Conservation (phyloP, 1,140 invertebrate species). For the Drosophila subobscura region DNA sequence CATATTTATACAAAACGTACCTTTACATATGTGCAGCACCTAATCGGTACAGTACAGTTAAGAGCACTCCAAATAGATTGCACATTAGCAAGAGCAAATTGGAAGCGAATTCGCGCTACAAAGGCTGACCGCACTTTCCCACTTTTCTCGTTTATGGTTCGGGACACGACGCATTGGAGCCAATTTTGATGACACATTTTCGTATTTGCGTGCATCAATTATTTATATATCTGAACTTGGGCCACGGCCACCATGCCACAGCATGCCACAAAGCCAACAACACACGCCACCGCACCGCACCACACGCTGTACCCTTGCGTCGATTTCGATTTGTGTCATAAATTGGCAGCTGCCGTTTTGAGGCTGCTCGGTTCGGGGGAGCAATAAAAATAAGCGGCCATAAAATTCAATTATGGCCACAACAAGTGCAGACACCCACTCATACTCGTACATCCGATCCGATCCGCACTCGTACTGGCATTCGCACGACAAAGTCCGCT, state of each 20-base stretch:
- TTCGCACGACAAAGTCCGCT: constrained; percentile 31
- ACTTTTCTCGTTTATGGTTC: constrained; percentile 32
- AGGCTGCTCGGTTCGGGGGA: constrained; percentile 19
- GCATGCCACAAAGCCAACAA: background rate
- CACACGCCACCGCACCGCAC: constrained; percentile 2
- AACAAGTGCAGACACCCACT: constrained; percentile 68
- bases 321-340: constrained; percentile 74
- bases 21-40: no score
- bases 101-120: constrained; percentile 35
- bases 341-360: constrained; percentile 66
- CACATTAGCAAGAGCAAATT: background rate
- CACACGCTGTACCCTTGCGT: constrained; percentile 1
- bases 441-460: constrained; percentile 16
- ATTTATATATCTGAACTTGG: constrained; percentile 46
- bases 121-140: constrained; percentile 38
- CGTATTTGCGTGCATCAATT: constrained; percentile 78
- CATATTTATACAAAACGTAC: no score
- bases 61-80: constrained; percentile 2
- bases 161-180: constrained; percentile 26
- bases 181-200: constrained; percentile 69
- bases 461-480: constrained; percentile 12
- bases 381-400: constrained; percentile 80
- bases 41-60: no score
- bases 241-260: background rate
- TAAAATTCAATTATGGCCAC: constrained; percentile 81